A percentile compares a stretch with the other conserved stretches of the same genome.
These are phyloP conservation scores for Lasioglossum leucozonium DNA, from an alignment of 2,888 invertebrate species.

Conservation along the genomic window DNA sequence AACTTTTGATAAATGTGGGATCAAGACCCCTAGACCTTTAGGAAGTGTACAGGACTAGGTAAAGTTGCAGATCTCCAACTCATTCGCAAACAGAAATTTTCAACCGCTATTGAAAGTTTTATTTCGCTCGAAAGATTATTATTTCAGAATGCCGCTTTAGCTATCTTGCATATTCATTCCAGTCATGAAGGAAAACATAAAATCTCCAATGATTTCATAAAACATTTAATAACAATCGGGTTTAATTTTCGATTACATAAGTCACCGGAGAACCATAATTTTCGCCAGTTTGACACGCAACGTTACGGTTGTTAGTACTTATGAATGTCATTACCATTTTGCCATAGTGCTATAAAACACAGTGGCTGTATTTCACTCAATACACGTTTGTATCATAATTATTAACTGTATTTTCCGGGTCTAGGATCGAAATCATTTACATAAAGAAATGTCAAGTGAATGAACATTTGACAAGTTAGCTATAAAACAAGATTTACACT, in stretches of 20 bases:
- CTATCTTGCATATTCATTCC: background rate
- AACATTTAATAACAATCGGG: background rate
- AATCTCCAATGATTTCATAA: background rate
- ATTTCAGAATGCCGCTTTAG: background rate
- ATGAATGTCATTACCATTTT: too few species aligned
- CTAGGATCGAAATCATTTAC: too few species aligned
- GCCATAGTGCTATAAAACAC: too few species aligned
- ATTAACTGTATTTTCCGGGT: too few species aligned
- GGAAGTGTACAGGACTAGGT: background rate
- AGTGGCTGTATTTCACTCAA: too few species aligned
- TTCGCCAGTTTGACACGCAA: too few species aligned
- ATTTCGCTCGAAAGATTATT: background rate
- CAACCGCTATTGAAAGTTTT: background rate
- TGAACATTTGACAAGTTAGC: too few species aligned
- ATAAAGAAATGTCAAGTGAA: too few species aligned
- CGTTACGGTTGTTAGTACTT: too few species aligned
- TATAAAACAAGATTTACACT: too few species aligned
- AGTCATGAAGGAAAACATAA: background rate
- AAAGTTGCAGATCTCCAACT: background rate
- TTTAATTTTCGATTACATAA: background rate
- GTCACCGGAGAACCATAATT: background rate
- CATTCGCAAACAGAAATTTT: background rate
- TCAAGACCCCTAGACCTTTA: too few species aligned
- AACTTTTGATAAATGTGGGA: conserved; percentile 1
- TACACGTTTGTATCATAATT: too few species aligned